Percentiles rank a stretch among this genome's conserved stretches.
Evolutionary conservation across 2,113 vertebrate genomes (phyloP).

Genomic region (Poecilia latipinna): DNA sequence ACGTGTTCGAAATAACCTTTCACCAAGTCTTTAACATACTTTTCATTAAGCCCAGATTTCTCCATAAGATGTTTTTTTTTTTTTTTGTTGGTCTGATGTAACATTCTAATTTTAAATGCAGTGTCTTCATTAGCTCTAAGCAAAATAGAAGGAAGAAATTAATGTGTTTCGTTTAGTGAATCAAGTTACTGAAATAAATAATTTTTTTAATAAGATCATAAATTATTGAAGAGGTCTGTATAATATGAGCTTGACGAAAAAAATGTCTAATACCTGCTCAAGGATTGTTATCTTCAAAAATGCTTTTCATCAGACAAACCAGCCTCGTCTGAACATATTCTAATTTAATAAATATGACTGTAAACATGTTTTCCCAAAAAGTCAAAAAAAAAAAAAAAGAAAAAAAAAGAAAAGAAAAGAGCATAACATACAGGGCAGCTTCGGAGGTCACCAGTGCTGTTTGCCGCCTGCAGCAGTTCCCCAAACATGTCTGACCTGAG

Average conservation of each 20-base stretch:
- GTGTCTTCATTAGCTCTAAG: no score
- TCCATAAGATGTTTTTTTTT: not conserved
- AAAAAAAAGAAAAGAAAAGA: not conserved
- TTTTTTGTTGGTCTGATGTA: not conserved
- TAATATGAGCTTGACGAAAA: not conserved
- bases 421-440: constrained; percentile 90
- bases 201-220: no score
- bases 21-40: not conserved
- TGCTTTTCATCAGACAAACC: no score
- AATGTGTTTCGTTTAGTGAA: not conserved
- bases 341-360: not conserved
- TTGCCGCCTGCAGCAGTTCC: constrained; percentile 94
- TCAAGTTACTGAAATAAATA: no score
- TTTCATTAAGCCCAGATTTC: not conserved
- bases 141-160: no score
- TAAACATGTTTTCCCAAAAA: not conserved
- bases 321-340: not conserved
- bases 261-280: not conserved
- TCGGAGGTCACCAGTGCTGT: constrained; percentile 92
- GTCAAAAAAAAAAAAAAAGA: not conserved
- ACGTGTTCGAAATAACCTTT: not conserved
- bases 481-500: constrained; percentile 94
- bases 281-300: not conserved
- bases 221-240: not conserved
- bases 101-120: not conserved